These are phyloP conservation scores for Gavialis gangeticus DNA, from an alignment of 2,113 vertebrate genomes.

Conservation along the genomic window DNA sequence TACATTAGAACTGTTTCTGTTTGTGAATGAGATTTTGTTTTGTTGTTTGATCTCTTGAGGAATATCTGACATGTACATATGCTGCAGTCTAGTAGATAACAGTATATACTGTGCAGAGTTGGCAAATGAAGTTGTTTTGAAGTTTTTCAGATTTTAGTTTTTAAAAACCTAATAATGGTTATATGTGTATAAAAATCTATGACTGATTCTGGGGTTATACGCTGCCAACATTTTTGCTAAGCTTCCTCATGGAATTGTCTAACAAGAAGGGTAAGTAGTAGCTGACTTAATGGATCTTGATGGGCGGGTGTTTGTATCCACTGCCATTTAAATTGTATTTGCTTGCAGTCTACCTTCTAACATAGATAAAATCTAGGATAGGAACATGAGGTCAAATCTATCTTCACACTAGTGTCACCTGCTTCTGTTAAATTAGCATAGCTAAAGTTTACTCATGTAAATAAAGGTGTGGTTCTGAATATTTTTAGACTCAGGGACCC, in stretches of 20 bases:
- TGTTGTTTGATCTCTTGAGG: not conserved
- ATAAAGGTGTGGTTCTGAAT: not conserved
- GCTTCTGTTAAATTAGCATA: not conserved
- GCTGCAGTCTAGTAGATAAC: not conserved
- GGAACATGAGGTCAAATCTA: not conserved
- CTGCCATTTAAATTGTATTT: not conserved
- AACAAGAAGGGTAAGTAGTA: not conserved
- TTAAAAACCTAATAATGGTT: not conserved
- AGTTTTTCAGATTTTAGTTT: not conserved
- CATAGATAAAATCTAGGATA: not conserved
- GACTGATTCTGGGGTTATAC: not conserved
- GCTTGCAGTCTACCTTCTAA: not conserved
- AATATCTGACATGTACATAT: not conserved
- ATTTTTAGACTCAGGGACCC: too few relatives aligned
- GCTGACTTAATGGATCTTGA: not conserved
- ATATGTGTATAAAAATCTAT: not conserved
- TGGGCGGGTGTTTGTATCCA: not conserved
- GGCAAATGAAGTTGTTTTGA: not conserved
- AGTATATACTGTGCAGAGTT: not conserved
- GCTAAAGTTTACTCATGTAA: not conserved
- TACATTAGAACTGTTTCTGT: not conserved
- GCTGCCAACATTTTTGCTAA: not conserved
- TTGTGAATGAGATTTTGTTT: not conserved
- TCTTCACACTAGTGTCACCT: not conserved
- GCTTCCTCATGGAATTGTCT: not conserved